Base-by-base conservation (phyloP, 2,888 invertebrate species). In the Tolmerus cingulatus region DNA sequence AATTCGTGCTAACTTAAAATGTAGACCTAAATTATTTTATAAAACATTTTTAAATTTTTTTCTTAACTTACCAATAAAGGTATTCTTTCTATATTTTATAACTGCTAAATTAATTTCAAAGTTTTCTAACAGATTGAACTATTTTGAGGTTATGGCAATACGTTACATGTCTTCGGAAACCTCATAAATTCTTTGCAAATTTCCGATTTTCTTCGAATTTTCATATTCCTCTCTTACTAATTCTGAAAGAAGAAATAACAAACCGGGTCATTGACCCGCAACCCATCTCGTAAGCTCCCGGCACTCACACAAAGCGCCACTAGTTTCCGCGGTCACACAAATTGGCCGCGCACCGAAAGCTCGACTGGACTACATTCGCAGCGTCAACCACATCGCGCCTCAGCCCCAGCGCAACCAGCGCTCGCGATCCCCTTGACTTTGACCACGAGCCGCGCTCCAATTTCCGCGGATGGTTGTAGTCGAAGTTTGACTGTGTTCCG, bases 211-310 rank as follows among this genome's bases (percentile, higher is more conserved):
- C 37, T 55, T 57, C n/a, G 34, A 14, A 27, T n/a, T 82, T 51
- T 82, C 82, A 34, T 37, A 16, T 12, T 82, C 40, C 37, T 82
- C 34, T 37, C 82, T 55, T 55, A 55, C 8, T 30, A 16, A 27
- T 82, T 30, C 12, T 57, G 51, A 27, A 51, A 55, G 74, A 84
- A n/a, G 86, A 86, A 86, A 66, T 23, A 87, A 87, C 77, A 86
- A 86, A 86, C 77, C 82, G 78, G 84, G 79, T 81, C 87, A 86
- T 66, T 79, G 86, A 87, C 87, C 87, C 74, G 27, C 66, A 78
- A 30, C 57, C 82, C 55, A 86, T 81, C 82, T 82, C 78, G 16
- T 30, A 27, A 55, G 55, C 27, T 30, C 12, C 0, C 30, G 37
- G 30, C 55, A 81, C 82, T 4, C 30, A 55, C n/a, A 34, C 82